phyloP scores from a whole-genome alignment of 2,113 vertebrate species.

The Fulmarus glacialis region DNA sequence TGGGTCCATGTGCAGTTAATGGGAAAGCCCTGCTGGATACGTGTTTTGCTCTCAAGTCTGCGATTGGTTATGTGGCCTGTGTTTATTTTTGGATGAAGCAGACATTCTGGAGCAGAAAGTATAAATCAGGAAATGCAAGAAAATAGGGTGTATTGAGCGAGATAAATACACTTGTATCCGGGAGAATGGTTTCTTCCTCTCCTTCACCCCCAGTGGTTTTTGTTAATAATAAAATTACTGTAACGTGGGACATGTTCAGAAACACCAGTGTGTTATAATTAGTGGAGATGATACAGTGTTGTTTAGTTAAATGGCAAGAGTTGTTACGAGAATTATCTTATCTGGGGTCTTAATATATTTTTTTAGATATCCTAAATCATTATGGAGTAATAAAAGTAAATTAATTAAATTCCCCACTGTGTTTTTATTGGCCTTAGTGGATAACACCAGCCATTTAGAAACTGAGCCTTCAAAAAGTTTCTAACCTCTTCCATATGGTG shows the following conservation, averaged over 20 bases:
- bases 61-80: not conserved
- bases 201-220: not conserved
- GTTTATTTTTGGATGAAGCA: constrained; percentile 28
- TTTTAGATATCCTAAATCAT: not conserved
- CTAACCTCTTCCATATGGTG: constrained; percentile 64
- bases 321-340: not conserved
- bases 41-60: not conserved
- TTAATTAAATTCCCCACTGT: constrained; percentile 10
- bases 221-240: not conserved
- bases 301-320: not conserved
- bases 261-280: not conserved
- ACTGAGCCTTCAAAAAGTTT: constrained; percentile 32
- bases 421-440: constrained; percentile 12
- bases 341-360: not conserved
- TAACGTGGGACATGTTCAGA: not conserved
- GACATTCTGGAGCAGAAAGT: not conserved
- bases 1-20: not conserved
- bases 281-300: not conserved
- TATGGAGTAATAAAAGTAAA: constrained; percentile 28
- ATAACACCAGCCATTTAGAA: constrained; percentile 21
- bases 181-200: not conserved
- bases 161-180: not conserved
- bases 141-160: not conserved
- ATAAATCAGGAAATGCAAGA: constrained; percentile 26
- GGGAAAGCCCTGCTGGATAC: not conserved